A percentile compares a stretch with the other conserved stretches of the same genome.
Evolutionary conservation across 1,140 invertebrate species (phyloP).

Genomic region (Saccostrea cuccullata): DNA sequence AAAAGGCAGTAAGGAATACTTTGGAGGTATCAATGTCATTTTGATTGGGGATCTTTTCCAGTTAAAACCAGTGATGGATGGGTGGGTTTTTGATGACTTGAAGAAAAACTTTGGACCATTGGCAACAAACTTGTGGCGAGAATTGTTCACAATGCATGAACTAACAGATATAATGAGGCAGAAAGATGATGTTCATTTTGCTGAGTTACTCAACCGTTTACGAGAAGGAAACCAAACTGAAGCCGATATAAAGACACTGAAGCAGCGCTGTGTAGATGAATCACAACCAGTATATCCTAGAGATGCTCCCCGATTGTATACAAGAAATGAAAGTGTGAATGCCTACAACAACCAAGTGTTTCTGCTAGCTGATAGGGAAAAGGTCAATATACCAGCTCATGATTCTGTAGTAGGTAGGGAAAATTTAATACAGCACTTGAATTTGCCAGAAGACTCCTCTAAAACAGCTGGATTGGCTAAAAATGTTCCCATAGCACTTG

Average conservation of each 20-base stretch:
- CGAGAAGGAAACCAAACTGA: slow-evolving; percentile 39
- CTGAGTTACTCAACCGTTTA: slow-evolving; percentile 56
- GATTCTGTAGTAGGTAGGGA: no score
- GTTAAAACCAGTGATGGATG: slow-evolving; percentile 53
- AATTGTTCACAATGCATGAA: slow-evolving; percentile 56
- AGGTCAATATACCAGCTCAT: no score
- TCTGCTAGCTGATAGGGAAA: no score
- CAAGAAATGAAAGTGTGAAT: no score
- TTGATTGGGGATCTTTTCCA: slow-evolving; percentile 61
- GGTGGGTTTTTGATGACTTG: slow-evolving; percentile 54
- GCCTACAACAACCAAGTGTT: no score
- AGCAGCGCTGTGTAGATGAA: no score
- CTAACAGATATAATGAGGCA: slow-evolving; percentile 62
- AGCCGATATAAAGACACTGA: slow-evolving; percentile 3
- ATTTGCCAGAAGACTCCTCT: no score
- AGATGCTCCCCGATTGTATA: no score
- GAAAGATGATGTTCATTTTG: slow-evolving; percentile 57
- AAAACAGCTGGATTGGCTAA: no score
- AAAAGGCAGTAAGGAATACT: slow-evolving; percentile 39
- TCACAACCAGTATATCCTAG: no score
- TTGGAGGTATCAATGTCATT: slow-evolving; percentile 61
- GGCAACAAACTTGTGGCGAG: slow-evolving; percentile 58
- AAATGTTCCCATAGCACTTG: no score
- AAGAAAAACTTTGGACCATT: not conserved
- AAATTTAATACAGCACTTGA: no score